A percentile compares a stretch with the other conserved stretches of the same genome.
Evolutionary conservation across 1,140 invertebrate genomes (phyloP).

Genomic region (Drosophila tropicalis): DNA sequence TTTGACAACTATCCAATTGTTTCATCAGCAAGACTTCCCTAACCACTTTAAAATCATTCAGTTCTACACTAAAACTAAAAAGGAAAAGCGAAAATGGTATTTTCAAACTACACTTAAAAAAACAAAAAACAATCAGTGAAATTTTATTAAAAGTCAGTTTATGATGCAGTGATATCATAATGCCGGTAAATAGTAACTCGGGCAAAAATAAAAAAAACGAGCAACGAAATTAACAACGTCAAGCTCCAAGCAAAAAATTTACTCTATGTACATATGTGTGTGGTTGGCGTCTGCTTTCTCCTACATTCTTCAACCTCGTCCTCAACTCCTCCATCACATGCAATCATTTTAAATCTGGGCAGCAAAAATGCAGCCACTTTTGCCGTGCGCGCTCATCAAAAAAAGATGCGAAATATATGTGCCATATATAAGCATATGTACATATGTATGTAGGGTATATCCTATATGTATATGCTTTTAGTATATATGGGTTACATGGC

Average conservation of each 20-base stretch:
- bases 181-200: slow-evolving; percentile 31
- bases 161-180: slow-evolving; percentile 34
- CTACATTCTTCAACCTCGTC: neutral
- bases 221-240: slow-evolving; percentile 41
- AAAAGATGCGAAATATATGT: slow-evolving; percentile 50
- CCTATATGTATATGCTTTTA: slow-evolving; percentile 19
- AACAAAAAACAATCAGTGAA: slow-evolving; percentile 4
- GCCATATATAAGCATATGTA: slow-evolving; percentile 31
- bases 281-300: slow-evolving; percentile 21
- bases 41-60: no score
- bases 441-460: slow-evolving; percentile 16
- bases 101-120: no score
- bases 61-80: no score
- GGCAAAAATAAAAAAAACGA: slow-evolving; percentile 30
- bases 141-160: slow-evolving; percentile 35
- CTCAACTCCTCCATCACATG: slow-evolving; percentile 21
- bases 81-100: no score
- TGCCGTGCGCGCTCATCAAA: slow-evolving; percentile 58
- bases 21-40: no score
- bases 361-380: slow-evolving; percentile 55
- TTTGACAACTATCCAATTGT: no score
- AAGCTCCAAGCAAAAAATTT: slow-evolving; percentile 9
- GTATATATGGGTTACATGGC: slow-evolving; percentile 20
- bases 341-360: slow-evolving; percentile 67
- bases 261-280: slow-evolving; percentile 10